phyloP scores from a whole-genome alignment of 64 coral and sea anemone genomes.

The Montipora efflorescens region DNA sequence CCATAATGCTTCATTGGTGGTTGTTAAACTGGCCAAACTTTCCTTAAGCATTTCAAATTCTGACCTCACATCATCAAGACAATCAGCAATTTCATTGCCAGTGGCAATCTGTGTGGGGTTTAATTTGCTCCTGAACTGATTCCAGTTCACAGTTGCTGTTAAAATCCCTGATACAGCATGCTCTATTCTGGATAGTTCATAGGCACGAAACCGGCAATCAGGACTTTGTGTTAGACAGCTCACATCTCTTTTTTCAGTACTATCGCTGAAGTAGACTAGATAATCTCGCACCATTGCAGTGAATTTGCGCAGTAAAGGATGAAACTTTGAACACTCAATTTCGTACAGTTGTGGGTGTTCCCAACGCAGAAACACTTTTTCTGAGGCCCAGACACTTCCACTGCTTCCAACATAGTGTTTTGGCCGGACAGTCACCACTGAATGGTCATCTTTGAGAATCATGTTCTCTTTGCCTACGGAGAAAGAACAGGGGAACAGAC shows the following conservation, averaged over 20 bases:
- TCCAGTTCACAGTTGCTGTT: conserved; percentile 42
- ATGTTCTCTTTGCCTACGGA: conserved; percentile 3
- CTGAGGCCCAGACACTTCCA: conserved; percentile 55
- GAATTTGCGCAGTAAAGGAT: too few species aligned
- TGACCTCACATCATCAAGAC: conserved; percentile 17
- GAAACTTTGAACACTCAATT: conserved; percentile 20
- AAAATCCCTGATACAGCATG: conserved; percentile 50
- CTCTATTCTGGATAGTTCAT: conserved; percentile 35
- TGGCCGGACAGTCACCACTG: conserved; percentile 47
- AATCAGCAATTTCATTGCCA: conserved; percentile 22
- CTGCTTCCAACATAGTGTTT: conserved; percentile 50
- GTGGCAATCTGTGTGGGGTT: conserved; percentile 8
- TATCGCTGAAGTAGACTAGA: conserved; percentile 39
- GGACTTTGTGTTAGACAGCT: conserved; percentile 11
- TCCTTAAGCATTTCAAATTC: conserved; percentile 43
- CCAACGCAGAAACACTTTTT: too few species aligned
- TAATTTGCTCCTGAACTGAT: conserved; percentile 41
- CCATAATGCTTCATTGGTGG: conserved; percentile 32
- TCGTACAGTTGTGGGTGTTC: conserved; percentile 43
- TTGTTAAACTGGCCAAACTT: conserved; percentile 13
- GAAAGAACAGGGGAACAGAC: neutral
- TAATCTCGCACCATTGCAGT: too few species aligned
- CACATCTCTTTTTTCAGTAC: conserved; percentile 33
- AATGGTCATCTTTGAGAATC: conserved; percentile 51
- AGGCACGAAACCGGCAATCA: conserved; percentile 26